Evolutionary conservation across 2,113 vertebrate species (phyloP), one percentile per base, ranked within the genome.

Genomic region (Antidorcas marsupialis): DNA sequence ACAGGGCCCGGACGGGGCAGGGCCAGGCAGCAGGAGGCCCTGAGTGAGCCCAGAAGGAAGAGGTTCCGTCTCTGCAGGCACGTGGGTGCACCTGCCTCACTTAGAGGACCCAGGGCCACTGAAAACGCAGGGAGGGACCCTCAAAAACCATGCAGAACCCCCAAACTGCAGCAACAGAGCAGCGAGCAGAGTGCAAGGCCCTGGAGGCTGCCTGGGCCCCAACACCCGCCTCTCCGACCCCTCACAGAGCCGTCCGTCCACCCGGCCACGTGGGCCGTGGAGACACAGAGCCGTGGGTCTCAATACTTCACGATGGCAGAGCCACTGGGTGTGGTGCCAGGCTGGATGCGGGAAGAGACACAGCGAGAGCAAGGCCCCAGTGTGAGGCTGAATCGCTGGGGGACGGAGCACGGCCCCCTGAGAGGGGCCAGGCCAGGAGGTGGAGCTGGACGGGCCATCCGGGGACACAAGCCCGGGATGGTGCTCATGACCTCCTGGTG

Each of bases 231-330:
- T 3, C 11, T 11, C 71, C 0, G 0, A 3, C 71, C 71, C 11
- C 10, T 23, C 0, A 1, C 1, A 2, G 83, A 50, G 79, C 64
- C 1, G 3, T n/a, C 67, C 15, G 0, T 36, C n/a, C n/a, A 36
- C n/a, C 6, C 4, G 0, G 39, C 3, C 0, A 0, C 0, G 33
- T 1, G 53, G 30, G 36, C 15, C 5, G 4, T 3, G 3, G 17
- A 14, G 27, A n/a, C 9, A 13, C n/a, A 43, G 19, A 52, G 25
- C 6, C 0, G 14, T 4, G 39, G 30, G 5, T 17, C 1, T 4
- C 11, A 52, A 1, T 1, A 1, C 5, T 4, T 0, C 0, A 8
- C 0, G 16, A 57, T 0, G 0, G 33, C 43, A 7, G 25, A 4
- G 1, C 7, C 2, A 0, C 9, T 11, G 71, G 13, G 2, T 6